Evolutionary conservation across 2,888 invertebrate genomes (phyloP).

Genomic region (Drosophila diplacantha): DNA sequence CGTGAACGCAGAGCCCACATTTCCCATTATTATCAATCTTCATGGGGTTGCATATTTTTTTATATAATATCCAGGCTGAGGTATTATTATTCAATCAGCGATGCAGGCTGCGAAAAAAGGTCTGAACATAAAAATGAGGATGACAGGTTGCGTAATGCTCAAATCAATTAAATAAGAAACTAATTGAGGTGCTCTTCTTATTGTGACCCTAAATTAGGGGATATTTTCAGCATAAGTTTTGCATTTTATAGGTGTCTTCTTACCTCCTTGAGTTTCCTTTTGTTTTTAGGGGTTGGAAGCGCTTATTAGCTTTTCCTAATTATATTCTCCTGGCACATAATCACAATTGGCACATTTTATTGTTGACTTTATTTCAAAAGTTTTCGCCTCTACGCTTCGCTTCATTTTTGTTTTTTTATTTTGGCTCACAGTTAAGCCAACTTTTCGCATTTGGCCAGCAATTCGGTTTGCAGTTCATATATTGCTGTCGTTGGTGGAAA

Average conservation of each 20-base stretch:
- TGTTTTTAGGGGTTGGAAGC: background rate
- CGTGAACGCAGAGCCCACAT: constrained; percentile 47
- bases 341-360: constrained; percentile 59
- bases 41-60: constrained; percentile 36
- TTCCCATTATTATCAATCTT: constrained; percentile 23
- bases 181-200: constrained; percentile 31
- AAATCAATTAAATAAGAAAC: constrained; percentile 42
- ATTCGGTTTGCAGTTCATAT: constrained; percentile 48
- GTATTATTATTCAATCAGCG: constrained; percentile 53
- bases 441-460: constrained; percentile 54
- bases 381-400: constrained; percentile 8
- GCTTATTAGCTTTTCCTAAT: constrained; percentile 32
- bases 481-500: constrained; percentile 30
- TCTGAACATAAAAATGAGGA: background rate
- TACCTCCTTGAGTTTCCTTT: constrained; percentile 2
- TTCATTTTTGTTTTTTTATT: constrained; percentile 25
- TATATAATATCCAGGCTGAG: constrained; percentile 23
- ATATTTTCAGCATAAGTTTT: constrained; percentile 36
- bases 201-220: constrained; percentile 12
- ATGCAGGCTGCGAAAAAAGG: constrained; percentile 5
- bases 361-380: constrained; percentile 59
- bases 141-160: background rate
- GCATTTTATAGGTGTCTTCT: constrained; percentile 24
- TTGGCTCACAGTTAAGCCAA: constrained; percentile 49
- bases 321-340: constrained; percentile 52